Evolutionary conservation across 2,113 vertebrate species (phyloP).

Genomic region (Notothenia rossii): DNA sequence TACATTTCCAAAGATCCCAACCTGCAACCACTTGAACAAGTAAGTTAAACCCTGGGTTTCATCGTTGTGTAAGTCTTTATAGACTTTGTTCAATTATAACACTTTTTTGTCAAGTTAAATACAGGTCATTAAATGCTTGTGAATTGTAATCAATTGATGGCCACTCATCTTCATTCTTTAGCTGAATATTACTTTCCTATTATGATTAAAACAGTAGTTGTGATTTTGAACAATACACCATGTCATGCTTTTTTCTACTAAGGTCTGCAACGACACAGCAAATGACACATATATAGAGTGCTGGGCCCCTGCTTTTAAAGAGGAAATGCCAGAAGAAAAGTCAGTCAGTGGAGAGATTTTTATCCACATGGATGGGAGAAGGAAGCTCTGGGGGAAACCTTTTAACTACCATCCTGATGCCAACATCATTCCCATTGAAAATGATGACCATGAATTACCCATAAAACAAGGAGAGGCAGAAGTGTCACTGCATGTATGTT

Average conservation of each 20-base stretch:
- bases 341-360: constrained; percentile 82
- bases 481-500: constrained; percentile 89
- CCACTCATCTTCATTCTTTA: neutral
- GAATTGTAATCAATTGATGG: neutral
- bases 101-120: neutral
- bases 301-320: constrained; percentile 78
- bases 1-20: constrained; percentile 64
- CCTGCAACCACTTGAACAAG: constrained; percentile 29
- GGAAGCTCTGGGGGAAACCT: constrained; percentile 54
- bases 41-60: constrained; percentile 31
- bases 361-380: constrained; percentile 84
- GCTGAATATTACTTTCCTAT: neutral
- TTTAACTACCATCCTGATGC: constrained; percentile 86
- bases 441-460: constrained; percentile 67
- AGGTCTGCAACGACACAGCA: constrained; percentile 81
- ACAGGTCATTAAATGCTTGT: neutral
- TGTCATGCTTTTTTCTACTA: neutral
- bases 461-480: constrained; percentile 86
- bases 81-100: neutral
- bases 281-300: constrained; percentile 83
- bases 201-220: neutral
- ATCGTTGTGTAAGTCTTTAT: neutral
- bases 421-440: constrained; percentile 75
- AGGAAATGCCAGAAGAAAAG: constrained; percentile 70
- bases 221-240: constrained; percentile 2